Evolutionary conservation across 2,113 vertebrate genomes (phyloP).

Genomic region (Tychaedon coryphoeus): DNA sequence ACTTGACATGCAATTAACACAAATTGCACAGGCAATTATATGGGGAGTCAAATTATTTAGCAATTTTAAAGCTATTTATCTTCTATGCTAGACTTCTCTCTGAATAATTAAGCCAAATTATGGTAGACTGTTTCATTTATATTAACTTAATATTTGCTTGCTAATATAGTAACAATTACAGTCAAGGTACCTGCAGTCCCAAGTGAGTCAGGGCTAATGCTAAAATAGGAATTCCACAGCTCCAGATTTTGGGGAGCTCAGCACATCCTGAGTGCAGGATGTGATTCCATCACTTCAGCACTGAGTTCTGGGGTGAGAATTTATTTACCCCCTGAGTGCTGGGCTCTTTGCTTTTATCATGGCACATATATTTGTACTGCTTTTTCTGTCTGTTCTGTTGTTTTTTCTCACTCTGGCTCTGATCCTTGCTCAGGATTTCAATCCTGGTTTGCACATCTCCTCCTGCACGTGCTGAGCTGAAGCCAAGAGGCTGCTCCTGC

Average conservation of each 20-base stretch:
- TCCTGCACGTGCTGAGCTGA: neutral
- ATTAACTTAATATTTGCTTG: conserved; percentile 29
- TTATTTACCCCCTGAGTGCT: neutral
- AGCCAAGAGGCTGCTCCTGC: neutral
- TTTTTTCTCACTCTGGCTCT: neutral
- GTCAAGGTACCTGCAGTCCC: neutral
- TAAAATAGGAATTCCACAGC: neutral
- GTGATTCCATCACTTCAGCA: neutral
- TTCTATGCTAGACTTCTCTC: conserved; percentile 33
- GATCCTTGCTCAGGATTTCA: neutral
- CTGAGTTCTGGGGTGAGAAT: neutral
- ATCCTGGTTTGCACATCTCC: neutral
- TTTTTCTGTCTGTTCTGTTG: neutral
- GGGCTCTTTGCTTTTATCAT: neutral
- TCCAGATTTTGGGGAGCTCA: neutral
- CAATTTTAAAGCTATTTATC: conserved; percentile 64
- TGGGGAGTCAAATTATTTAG: conserved; percentile 67
- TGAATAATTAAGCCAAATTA: conserved; percentile 64
- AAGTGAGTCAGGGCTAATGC: neutral
- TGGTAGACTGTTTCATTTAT: conserved; percentile 44
- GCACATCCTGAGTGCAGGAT: neutral
- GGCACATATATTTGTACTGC: neutral
- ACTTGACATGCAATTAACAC: conserved; percentile 71
- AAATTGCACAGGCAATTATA: conserved; percentile 72
- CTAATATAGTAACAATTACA: neutral